Evolutionary conservation across 2,888 invertebrate genomes (phyloP), one percentile per base, ranked within the genome.

Genomic region (Eristalinus aeneus): DNA sequence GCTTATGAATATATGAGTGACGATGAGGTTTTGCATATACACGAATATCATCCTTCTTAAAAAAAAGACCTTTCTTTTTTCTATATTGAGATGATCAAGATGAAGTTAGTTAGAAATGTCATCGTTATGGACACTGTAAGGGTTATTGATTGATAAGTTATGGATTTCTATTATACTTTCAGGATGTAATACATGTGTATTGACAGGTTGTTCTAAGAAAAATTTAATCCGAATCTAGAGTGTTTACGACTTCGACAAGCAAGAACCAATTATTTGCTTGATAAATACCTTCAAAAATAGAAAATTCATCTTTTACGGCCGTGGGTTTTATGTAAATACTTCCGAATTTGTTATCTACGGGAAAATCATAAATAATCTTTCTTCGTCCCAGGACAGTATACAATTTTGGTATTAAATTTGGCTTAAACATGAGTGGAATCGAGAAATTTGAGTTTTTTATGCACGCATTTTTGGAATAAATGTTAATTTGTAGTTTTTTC

Each of bases 251-350:
- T 36, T 65, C 46, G 10, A 65, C 36, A 23, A 5, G 36, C 12
- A 27, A 39, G 36, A 12, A 65, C 46, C 46, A 65, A 16, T 65
- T 46, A n/a, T 23, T 31, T 23, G 27, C 65, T 27, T 16, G 12
- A 23, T 65, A 65, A 31, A 65, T 39, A n/a, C 31, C 39, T 46
- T 65, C 65, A 65, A 46, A 16, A 16, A 65, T 46, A 65, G 11
- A 46, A 9, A 65, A 46, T 22, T 65, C 12, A 11, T 22, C 23
- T 22, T 16, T 56, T 56, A 56, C 20, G 23, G 22, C 23, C 23
- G 56, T 22, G 23, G 56, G 56, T 56, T 9, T 56, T 56, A 56
- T 56, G 23, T 56, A 56, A 22, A 56, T 56, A 22, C 56, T 56
- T 16, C 56, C 56, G 56, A 22, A 22, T 9, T 56, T 22, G 23